A percentile compares a stretch with the other conserved stretches of the same genome.
Evolutionary conservation across 2,888 invertebrate genomes (phyloP).

Genomic region (Drosophila subquinaria): DNA sequence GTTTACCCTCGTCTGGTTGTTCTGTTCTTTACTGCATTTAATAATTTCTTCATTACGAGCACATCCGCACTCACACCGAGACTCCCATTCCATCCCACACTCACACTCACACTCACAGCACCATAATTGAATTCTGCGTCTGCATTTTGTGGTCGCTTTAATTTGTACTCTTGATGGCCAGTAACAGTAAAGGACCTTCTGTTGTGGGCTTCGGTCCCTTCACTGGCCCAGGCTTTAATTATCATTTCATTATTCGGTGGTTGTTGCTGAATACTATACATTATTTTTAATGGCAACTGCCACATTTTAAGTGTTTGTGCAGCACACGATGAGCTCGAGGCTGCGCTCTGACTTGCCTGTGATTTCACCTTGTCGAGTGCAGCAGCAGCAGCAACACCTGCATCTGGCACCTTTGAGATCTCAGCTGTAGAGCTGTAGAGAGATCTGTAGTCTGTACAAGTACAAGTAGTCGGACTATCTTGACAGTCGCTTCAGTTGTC

Average conservation of each 20-base stretch:
- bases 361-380: slow-evolving; percentile 22
- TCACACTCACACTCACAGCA: slow-evolving; percentile 14
- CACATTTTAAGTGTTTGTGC: slow-evolving; percentile 65
- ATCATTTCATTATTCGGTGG: slow-evolving; percentile 73
- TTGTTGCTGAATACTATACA: slow-evolving; percentile 57
- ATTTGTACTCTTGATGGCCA: slow-evolving; percentile 65
- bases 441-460: not conserved
- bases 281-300: slow-evolving; percentile 73
- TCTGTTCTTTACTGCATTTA: slow-evolving; percentile 69
- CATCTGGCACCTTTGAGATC: slow-evolving; percentile 48
- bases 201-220: slow-evolving; percentile 6
- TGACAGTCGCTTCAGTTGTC: slow-evolving; percentile 34
- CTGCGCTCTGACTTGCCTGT: not conserved
- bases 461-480: slow-evolving; percentile 14
- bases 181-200: slow-evolving; percentile 24
- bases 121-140: slow-evolving; percentile 58
- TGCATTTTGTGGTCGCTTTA: slow-evolving; percentile 71
- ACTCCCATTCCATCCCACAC: not conserved
- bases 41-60: slow-evolving; percentile 74
- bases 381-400: slow-evolving; percentile 2
- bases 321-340: not conserved
- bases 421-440: not conserved
- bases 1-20: slow-evolving; percentile 25
- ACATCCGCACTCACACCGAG: slow-evolving; percentile 15
- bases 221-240: slow-evolving; percentile 60